A percentile compares a stretch with the other conserved stretches of the same genome.
Conservation (phyloP, 2,113 vertebrate genomes). For the Anas platyrhynchos region DNA sequence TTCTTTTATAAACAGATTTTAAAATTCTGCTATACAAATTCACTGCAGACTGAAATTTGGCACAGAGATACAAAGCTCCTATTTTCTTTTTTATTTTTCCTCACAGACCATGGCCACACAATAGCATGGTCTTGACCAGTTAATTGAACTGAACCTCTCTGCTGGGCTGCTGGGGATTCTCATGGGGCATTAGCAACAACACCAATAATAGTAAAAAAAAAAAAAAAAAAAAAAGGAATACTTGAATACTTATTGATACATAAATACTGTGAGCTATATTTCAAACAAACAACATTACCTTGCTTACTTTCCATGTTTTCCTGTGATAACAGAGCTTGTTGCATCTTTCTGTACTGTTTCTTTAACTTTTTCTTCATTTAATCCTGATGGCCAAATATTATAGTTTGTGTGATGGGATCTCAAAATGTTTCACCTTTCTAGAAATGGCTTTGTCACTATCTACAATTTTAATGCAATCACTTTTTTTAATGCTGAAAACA, state of each 20-base stretch:
- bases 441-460: accelerated
- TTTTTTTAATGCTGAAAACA: background rate
- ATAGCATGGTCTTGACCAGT: no score
- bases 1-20: background rate
- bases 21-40: background rate
- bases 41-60: background rate
- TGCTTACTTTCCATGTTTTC: background rate
- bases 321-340: background rate
- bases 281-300: background rate
- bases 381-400: background rate
- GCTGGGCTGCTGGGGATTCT: no score
- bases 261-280: background rate
- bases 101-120: background rate
- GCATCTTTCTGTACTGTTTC: background rate
- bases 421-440: background rate
- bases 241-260: background rate
- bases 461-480: background rate
- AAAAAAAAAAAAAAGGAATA: background rate
- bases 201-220: background rate
- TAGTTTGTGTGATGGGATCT: background rate
- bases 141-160: no score
- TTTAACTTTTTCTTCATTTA: background rate
- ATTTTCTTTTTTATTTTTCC: background rate
- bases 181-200: no score
- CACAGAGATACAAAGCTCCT: background rate